Evolutionary conservation across 2,113 vertebrate species (phyloP).

Genomic region (Leptodactylus fuscus): DNA sequence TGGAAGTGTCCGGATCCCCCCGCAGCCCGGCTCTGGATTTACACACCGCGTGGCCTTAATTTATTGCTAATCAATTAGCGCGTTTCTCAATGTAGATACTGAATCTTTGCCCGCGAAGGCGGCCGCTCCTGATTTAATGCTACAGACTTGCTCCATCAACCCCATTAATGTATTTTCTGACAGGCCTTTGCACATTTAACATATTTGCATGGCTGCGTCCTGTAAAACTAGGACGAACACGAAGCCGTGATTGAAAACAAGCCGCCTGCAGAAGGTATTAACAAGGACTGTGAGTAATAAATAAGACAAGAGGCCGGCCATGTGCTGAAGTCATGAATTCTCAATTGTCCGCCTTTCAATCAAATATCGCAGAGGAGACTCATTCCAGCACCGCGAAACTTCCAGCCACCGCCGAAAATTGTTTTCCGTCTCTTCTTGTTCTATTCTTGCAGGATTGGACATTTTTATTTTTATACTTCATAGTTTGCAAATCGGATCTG

Average conservation of each 20-base stretch:
- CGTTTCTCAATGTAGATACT: slow-evolving; percentile 39
- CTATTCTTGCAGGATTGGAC: neutral
- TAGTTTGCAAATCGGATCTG: neutral
- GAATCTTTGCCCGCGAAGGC: slow-evolving; percentile 35
- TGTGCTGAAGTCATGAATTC: slow-evolving; percentile 3
- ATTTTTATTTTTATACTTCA: neutral
- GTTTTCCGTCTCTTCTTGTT: neutral
- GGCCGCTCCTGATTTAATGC: slow-evolving; percentile 44
- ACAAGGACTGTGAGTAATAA: slow-evolving; percentile 38
- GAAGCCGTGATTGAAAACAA: slow-evolving; percentile 26
- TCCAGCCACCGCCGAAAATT: slow-evolving; percentile 1
- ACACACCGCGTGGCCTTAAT: slow-evolving; percentile 11
- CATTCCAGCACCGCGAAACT: neutral
- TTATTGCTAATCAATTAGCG: slow-evolving; percentile 56
- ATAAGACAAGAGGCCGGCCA: slow-evolving; percentile 28
- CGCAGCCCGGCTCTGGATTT: slow-evolving; percentile 7
- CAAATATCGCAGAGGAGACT: slow-evolving; percentile 15
- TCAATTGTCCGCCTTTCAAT: slow-evolving; percentile 34
- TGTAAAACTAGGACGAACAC: neutral
- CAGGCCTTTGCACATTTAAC: slow-evolving; percentile 51
- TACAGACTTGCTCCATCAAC: slow-evolving; percentile 44
- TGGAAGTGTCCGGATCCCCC: slow-evolving; percentile 10
- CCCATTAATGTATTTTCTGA: slow-evolving; percentile 49
- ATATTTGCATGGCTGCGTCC: slow-evolving; percentile 53
- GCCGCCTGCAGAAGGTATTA: slow-evolving; percentile 37